phyloP scores from a whole-genome alignment of 2,797 vertebrate genomes.

The Taeniopygia guttata region DNA sequence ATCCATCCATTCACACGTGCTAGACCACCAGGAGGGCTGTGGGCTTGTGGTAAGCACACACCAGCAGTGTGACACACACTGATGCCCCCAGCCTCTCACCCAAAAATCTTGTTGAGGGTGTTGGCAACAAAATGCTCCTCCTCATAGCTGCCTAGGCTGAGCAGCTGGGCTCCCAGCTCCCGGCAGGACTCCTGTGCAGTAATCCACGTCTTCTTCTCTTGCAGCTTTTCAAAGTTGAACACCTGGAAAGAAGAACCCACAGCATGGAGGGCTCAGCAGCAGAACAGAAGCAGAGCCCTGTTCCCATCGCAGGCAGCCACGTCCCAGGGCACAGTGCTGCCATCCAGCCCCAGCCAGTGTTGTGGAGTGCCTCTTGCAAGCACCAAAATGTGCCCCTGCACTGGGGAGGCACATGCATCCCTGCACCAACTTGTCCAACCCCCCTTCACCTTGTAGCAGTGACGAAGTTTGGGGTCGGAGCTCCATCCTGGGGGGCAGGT shows the following conservation, averaged over 20 bases:
- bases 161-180: conserved; percentile 86
- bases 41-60: rapidly evolving
- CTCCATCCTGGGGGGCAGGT: conserved; percentile 87
- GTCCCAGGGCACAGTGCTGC: background rate
- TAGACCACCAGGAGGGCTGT: rapidly evolving
- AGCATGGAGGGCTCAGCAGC: background rate
- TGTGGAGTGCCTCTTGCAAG: background rate
- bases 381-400: background rate
- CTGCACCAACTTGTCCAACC: rapidly evolving
- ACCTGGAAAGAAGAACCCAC: conserved; percentile 73
- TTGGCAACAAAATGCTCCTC: conserved; percentile 89
- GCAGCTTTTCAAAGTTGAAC: conserved; percentile 82
- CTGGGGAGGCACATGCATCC: background rate
- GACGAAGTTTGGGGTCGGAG: conserved; percentile 81
- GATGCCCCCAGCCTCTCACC: conserved; percentile 73
- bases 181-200: conserved; percentile 86
- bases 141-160: conserved; percentile 85
- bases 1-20: background rate
- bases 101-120: conserved; percentile 89
- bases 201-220: conserved; percentile 88
- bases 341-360: background rate
- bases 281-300: background rate
- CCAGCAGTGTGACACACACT: rapidly evolving
- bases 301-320: background rate
- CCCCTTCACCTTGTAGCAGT: conserved; percentile 91